Base-by-base conservation (phyloP, 2,888 invertebrate genomes). In the Acrobasis repandana region DNA sequence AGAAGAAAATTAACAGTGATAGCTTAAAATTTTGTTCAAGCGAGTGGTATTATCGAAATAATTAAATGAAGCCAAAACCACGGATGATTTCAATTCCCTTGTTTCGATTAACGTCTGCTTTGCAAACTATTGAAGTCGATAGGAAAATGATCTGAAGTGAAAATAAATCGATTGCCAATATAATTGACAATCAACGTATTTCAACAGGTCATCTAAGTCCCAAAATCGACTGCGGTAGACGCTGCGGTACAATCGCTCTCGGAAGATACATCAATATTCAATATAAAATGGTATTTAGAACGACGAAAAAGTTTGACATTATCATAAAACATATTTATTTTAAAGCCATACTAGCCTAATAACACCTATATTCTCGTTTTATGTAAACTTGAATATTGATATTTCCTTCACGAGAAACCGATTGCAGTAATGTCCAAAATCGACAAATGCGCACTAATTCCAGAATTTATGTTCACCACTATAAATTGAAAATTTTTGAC, bases 31-130 rank as follows among this genome's bases (percentile, higher is more conserved):
- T 88, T 87, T 83, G 85, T 48, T 86, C 82, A 90, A 89, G 88
- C 90, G 80, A 88, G 89, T 90, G 88, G 80, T 86, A 90, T 88
- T 90, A 88, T 85, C 85, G 73, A 77, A 85, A 84, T 83, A 85
- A 81, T 79, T 78, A 81, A 85, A 88, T 89, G 88, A 92, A 88
- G 91, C 91, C 90, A 90, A 90, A 90, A 91, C 90, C 91, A 90
- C 90, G 86, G 77, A 90, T 90, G 90, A 89, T 68, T 74, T 79
- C 75, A 76, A 76, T 78, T 79, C 80, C 76, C 76, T 60, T 71
- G 69, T 75, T 67, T 76, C 79, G 78, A 80, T 78, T 70, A 70
- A 74, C 74, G 73, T 71, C 68, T 56, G 50, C 38, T n/a, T 20
- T 15, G 15, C 48, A 3, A 6, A 9, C 33, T 33, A 28, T 33